phyloP scores from a whole-genome alignment of 2,888 invertebrate genomes.

The Allygus modestus region DNA sequence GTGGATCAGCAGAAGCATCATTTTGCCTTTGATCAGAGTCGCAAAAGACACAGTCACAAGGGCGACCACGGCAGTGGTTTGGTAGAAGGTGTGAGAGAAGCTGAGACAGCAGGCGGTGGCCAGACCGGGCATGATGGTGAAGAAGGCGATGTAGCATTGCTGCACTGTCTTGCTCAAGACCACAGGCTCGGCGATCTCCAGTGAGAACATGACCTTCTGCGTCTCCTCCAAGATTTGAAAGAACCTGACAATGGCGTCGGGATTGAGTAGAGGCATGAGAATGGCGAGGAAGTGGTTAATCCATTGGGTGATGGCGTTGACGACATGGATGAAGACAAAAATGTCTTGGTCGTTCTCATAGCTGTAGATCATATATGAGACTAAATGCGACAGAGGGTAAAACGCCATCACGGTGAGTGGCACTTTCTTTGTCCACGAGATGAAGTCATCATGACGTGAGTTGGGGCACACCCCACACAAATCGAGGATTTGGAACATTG shows the following conservation, averaged over 20 bases:
- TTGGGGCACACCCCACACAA: constrained; percentile 32
- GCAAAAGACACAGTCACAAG: neutral
- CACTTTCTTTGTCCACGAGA: constrained; percentile 25
- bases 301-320: neutral
- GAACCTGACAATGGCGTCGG: constrained; percentile 9
- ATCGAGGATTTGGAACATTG: constrained; percentile 26
- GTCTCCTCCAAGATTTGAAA: constrained; percentile 37
- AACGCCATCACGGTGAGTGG: neutral
- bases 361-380: neutral
- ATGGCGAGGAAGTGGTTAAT: constrained; percentile 3
- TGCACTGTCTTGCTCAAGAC: neutral
- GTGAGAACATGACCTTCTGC: constrained; percentile 14
- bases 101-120: neutral
- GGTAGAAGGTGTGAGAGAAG: neutral
- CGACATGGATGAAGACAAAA: constrained; percentile 1
- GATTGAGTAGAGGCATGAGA: constrained; percentile 7
- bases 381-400: neutral
- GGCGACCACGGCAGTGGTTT: neutral
- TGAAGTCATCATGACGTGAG: neutral
- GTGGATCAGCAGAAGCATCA: constrained; percentile 37
- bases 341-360: constrained; percentile 28
- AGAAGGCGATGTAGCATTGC: constrained; percentile 21
- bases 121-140: neutral
- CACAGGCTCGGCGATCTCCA: constrained; percentile 28
- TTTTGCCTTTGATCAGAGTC: constrained; percentile 29